Conservation (phyloP, 2,888 invertebrate species). For the Ochropleura plecta region DNA sequence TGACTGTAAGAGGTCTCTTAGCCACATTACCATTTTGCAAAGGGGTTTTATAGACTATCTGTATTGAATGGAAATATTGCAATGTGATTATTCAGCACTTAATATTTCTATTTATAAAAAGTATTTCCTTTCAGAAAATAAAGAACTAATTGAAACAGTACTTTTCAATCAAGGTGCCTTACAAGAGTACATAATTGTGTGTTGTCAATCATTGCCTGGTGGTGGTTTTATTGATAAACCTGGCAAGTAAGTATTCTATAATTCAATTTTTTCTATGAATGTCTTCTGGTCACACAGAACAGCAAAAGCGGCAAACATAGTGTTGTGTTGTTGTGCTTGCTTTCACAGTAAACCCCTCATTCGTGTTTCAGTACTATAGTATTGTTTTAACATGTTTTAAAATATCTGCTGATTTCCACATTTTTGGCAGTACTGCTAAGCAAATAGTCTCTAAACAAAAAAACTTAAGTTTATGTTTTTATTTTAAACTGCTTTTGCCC, state of each 20-base stretch:
- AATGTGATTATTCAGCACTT: neutral
- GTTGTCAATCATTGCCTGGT: slow-evolving; percentile 94
- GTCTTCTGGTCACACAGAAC: neutral
- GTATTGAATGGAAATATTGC: neutral
- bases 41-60: too few relatives aligned
- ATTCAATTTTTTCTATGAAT: neutral
- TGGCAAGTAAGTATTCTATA: slow-evolving; percentile 94
- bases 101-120: neutral
- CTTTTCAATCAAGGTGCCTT: slow-evolving; percentile 96
- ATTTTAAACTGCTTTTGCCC: too few relatives aligned
- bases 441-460: too few relatives aligned
- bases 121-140: slow-evolving; percentile 78
- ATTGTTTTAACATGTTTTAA: neutral
- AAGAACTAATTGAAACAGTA: slow-evolving; percentile 89
- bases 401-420: neutral
- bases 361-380: neutral
- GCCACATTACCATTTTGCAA: too few relatives aligned
- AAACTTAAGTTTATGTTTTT: too few relatives aligned
- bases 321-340: neutral
- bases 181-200: slow-evolving; percentile 98
- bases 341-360: neutral
- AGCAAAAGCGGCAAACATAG: neutral
- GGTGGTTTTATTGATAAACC: slow-evolving; percentile 99
- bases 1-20: too few relatives aligned
- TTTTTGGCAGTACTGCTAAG: too few relatives aligned